Conservation (phyloP, 2,797 vertebrate genomes). For the Pelobates cultripes region DNA sequence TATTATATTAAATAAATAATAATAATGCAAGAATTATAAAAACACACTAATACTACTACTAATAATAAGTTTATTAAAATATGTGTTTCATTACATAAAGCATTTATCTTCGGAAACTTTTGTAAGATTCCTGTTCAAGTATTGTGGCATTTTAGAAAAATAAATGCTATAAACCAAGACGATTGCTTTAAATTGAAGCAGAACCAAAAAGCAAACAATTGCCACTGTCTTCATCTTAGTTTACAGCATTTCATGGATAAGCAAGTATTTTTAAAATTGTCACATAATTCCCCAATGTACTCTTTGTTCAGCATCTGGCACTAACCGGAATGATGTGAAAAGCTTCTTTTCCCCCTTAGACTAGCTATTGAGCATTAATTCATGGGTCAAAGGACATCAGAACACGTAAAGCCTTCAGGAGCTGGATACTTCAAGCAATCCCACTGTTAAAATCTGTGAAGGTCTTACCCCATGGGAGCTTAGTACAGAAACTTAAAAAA, state of each 20-base stretch:
- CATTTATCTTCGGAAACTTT: too few relatives aligned
- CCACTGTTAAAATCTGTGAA: slow-evolving; percentile 52
- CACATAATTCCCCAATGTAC: slow-evolving; percentile 51
- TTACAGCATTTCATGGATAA: slow-evolving; percentile 37
- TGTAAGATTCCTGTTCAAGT: too few relatives aligned
- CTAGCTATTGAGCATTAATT: slow-evolving; percentile 53
- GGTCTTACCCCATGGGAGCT: slow-evolving; percentile 27
- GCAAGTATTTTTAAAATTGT: slow-evolving; percentile 45
- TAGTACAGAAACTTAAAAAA: slow-evolving; percentile 31
- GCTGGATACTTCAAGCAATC: slow-evolving; percentile 40
- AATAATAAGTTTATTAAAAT: too few relatives aligned
- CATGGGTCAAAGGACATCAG: slow-evolving; percentile 52
- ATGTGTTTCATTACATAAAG: too few relatives aligned
- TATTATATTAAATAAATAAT: too few relatives aligned
- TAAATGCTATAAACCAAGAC: too few relatives aligned
- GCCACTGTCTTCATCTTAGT: not conserved
- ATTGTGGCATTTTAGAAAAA: too few relatives aligned
- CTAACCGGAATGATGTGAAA: slow-evolving; percentile 54
- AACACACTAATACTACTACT: too few relatives aligned
- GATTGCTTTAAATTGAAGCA: slow-evolving; percentile 11
- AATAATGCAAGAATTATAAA: too few relatives aligned
- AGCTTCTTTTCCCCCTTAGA: slow-evolving; percentile 51
- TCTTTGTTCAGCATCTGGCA: slow-evolving; percentile 55
- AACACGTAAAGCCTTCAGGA: slow-evolving; percentile 49
- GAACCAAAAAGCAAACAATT: not conserved